phyloP scores from a whole-genome alignment of 2,888 invertebrate species.

The Drosophila limbata region DNA sequence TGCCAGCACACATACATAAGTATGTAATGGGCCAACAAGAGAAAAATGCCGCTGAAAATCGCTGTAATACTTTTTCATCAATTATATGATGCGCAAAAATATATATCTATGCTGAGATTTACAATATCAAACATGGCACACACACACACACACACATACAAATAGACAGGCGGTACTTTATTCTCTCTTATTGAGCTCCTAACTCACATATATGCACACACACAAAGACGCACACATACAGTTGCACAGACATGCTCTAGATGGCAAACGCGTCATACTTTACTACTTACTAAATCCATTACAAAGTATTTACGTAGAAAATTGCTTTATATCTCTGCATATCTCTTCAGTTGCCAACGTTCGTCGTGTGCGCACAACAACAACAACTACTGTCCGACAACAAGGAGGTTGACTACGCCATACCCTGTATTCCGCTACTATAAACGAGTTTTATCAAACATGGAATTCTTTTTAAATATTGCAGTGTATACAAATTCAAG shows the following conservation, averaged over 20 bases:
- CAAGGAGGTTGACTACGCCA: neutral
- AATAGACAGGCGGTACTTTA: constrained; percentile 55
- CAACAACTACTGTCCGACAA: neutral
- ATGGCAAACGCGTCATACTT: constrained; percentile 80
- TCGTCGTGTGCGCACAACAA: constrained; percentile 40
- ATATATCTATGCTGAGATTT: constrained; percentile 70
- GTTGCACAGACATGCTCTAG: constrained; percentile 73
- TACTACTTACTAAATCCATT: constrained; percentile 81
- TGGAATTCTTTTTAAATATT: neutral
- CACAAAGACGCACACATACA: constrained; percentile 18
- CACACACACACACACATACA: constrained; percentile 28
- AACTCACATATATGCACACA: constrained; percentile 34
- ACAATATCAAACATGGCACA: constrained; percentile 69
- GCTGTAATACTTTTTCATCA: constrained; percentile 82
- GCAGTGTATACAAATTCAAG: too few relatives aligned
- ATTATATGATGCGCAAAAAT: constrained; percentile 83
- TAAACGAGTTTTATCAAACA: neutral
- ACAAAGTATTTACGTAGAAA: constrained; percentile 81
- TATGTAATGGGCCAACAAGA: constrained; percentile 45
- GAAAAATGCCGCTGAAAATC: constrained; percentile 76
- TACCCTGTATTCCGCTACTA: constrained; percentile 12
- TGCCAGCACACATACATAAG: constrained; percentile 56
- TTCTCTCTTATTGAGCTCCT: constrained; percentile 51
- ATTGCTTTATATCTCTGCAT: constrained; percentile 81
- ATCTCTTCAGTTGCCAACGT: constrained; percentile 65